Conservation (phyloP, 92 coral and sea anemone genomes). For the Porites rus region DNA sequence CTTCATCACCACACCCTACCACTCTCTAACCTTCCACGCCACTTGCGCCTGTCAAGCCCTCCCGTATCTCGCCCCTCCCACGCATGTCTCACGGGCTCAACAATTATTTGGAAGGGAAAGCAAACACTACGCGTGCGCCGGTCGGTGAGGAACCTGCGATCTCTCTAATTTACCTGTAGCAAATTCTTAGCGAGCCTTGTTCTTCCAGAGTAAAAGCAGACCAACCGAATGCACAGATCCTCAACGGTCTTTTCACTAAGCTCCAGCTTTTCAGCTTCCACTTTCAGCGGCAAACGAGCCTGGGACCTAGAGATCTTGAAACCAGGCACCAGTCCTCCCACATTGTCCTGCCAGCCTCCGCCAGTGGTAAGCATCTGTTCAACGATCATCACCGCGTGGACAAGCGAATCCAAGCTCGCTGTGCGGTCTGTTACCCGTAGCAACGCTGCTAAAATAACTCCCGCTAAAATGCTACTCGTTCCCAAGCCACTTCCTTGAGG, state of each 20-base stretch:
- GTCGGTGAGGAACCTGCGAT: neutral
- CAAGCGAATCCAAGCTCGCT: conserved; percentile 78
- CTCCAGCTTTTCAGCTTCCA: conserved; percentile 69
- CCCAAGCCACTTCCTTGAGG: conserved; percentile 99
- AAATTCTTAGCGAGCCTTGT: conserved; percentile 96
- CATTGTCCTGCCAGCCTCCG: conserved; percentile 99
- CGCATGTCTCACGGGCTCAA: neutral
- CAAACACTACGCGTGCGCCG: neutral
- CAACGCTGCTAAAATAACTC: conserved; percentile 91
- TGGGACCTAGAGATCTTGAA: conserved; percentile 91
- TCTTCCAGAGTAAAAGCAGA: conserved; percentile 90
- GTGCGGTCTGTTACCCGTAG: conserved; percentile 88
- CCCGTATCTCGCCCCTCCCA: neutral
- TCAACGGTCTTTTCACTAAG: conserved; percentile 70
- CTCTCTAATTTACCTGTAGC: conserved; percentile 73
- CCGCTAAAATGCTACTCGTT: conserved; percentile 95
- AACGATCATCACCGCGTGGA: conserved; percentile 92
- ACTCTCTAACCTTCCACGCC: too few species aligned
- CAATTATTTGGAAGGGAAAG: neutral
- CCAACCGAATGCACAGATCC: conserved; percentile 66
- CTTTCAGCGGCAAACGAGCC: conserved; percentile 83
- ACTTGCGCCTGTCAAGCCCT: too few species aligned
- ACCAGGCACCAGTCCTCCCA: conserved; percentile 96
- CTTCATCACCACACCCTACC: too few species aligned
- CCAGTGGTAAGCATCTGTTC: conserved; percentile 99